Evolutionary conservation across 1,140 invertebrate genomes (phyloP).

Genomic region (Sminthurides bifidus): DNA sequence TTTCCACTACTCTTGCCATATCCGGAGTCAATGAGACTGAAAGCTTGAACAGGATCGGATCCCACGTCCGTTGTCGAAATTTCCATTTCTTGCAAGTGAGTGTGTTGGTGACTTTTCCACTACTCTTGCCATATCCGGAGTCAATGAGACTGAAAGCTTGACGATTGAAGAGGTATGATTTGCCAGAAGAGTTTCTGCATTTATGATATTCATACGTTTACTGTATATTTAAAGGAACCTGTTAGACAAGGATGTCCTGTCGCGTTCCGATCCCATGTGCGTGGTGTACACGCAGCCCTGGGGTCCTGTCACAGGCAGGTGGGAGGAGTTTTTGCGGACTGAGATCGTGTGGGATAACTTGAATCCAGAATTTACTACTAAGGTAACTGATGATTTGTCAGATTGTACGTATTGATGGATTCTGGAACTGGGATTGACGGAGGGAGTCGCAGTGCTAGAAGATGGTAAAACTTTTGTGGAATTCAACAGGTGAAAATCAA

Average conservation of each 20-base stretch:
- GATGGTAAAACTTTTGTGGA: no score
- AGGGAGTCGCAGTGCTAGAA: no score
- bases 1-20: neutral
- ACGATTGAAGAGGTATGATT: neutral
- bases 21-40: neutral
- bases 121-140: neutral
- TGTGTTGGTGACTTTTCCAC: neutral
- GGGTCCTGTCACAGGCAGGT: slow-evolving; percentile 35
- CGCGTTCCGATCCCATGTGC: slow-evolving; percentile 52
- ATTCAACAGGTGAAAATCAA: slow-evolving; percentile 22
- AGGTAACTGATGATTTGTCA: no score
- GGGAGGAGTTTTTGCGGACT: slow-evolving; percentile 47
- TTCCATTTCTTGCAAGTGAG: neutral
- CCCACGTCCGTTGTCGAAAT: neutral
- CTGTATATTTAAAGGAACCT: slow-evolving; percentile 38
- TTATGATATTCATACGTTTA: neutral
- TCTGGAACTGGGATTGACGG: no score
- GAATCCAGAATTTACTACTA: slow-evolving; percentile 48
- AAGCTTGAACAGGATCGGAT: no score
- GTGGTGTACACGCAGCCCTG: slow-evolving; percentile 43
- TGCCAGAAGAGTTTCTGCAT: neutral
- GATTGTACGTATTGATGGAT: no score
- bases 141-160: neutral
- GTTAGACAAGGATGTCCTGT: slow-evolving; percentile 46
- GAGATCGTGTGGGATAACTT: slow-evolving; percentile 47